Percentiles rank a stretch among this genome's conserved stretches.
These are phyloP conservation scores for Falco biarmicus DNA, from an alignment of 2,797 vertebrate genomes.

Conservation along the genomic window DNA sequence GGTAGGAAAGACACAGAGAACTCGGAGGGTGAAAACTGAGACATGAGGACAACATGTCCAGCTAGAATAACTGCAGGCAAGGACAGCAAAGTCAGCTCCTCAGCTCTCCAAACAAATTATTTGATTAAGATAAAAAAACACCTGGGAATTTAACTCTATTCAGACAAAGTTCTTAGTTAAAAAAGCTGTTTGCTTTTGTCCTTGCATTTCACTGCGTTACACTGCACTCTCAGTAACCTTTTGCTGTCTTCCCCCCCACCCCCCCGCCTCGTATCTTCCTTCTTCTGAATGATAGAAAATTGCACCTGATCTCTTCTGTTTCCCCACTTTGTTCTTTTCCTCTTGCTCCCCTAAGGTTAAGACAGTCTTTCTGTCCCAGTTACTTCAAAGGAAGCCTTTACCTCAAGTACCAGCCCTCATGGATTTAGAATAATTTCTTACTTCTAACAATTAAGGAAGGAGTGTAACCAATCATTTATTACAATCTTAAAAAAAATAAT, in stretches of 20 bases:
- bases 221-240: neutral
- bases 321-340: neutral
- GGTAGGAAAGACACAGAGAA: neutral
- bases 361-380: neutral
- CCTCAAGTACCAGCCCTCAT: neutral
- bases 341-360: neutral
- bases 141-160: neutral
- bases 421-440: neutral
- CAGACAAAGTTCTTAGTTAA: neutral
- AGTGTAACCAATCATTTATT: neutral
- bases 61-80: neutral
- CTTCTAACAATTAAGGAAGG: neutral
- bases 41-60: neutral
- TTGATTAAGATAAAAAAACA: neutral
- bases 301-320: neutral
- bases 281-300: neutral
- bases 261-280: neutral
- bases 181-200: neutral
- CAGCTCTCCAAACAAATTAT: neutral
- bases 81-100: conserved; percentile 17
- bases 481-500: neutral
- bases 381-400: neutral
- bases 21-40: neutral
- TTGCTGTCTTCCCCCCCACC: neutral
- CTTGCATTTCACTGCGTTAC: neutral